Evolutionary conservation across 1,140 invertebrate genomes (phyloP).

Genomic region (Orussus abietinus): DNA sequence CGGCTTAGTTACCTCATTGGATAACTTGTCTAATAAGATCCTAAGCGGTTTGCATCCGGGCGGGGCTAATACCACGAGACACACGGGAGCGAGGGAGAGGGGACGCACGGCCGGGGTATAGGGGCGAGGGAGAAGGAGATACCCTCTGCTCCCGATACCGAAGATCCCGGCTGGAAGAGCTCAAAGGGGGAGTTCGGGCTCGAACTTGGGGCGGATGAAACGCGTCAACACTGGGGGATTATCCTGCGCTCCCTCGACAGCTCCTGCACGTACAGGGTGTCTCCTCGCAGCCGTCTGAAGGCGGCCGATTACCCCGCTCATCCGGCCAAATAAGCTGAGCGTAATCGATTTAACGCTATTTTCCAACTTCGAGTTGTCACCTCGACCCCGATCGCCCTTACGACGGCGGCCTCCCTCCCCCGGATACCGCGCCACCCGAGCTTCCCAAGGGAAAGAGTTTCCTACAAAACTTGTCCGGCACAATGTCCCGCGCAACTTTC

Average conservation of each 20-base stretch:
- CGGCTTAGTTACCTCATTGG: no score
- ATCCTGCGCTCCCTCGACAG: constrained; percentile 2
- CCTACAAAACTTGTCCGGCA: no score
- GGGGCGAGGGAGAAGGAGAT: no score
- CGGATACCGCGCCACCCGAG: no score
- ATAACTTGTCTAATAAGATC: constrained; percentile 25
- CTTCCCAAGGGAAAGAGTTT: no score
- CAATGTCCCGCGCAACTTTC: no score
- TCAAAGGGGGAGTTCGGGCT: no score
- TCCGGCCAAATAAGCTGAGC: constrained; percentile 13
- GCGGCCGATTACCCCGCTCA: constrained; percentile 23
- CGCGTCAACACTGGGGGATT: constrained; percentile 3
- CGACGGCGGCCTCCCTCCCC: no score
- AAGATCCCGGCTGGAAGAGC: no score
- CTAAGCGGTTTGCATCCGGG: neutral
- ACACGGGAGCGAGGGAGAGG: no score
- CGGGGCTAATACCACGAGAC: neutral
- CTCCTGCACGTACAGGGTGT: neutral
- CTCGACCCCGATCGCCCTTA: constrained; percentile 7
- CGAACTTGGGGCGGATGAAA: neutral
- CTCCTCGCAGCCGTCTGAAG: constrained; percentile 5
- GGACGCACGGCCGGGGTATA: no score
- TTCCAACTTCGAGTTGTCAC: constrained; percentile 12
- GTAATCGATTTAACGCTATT: constrained; percentile 22
- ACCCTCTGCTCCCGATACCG: no score